Evolutionary conservation across 2,113 vertebrate genomes (phyloP).

Genomic region (Calypte anna): DNA sequence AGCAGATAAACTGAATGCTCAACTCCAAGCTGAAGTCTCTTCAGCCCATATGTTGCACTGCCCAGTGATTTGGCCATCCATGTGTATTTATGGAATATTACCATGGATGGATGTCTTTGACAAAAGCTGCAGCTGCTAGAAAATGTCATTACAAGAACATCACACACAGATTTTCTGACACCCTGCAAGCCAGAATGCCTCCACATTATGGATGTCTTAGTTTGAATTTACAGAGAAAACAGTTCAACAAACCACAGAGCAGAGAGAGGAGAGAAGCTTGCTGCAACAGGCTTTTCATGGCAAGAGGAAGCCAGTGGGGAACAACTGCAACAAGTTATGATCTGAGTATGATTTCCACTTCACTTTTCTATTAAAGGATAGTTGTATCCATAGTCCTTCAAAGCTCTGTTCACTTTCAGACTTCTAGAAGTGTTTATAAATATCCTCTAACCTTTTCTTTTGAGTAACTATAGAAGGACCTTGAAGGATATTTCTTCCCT

Average conservation of each 20-base stretch:
- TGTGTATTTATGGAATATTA: not conserved
- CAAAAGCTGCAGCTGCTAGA: constrained; percentile 14
- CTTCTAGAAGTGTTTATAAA: not conserved
- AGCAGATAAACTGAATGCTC: not conserved
- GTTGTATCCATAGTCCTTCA: not conserved
- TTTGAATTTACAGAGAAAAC: not conserved
- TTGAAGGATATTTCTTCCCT: not conserved
- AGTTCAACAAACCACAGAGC: not conserved
- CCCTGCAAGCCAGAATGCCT: not conserved
- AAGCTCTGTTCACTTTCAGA: not conserved
- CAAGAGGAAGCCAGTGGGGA: not conserved
- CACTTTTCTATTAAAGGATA: not conserved
- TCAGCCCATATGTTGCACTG: not conserved
- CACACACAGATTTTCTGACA: not conserved
- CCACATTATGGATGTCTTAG: not conserved
- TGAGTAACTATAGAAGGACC: not conserved
- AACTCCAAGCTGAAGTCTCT: not conserved
- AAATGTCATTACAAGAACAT: constrained; percentile 7
- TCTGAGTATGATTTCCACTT: not conserved
- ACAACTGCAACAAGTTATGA: not conserved
- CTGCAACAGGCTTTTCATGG: not conserved
- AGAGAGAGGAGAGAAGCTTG: not conserved
- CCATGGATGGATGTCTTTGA: not conserved
- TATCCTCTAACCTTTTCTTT: not conserved
- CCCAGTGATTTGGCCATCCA: not conserved